Conservation (phyloP, 2,797 vertebrate species). For the Phalanger gymnotis region DNA sequence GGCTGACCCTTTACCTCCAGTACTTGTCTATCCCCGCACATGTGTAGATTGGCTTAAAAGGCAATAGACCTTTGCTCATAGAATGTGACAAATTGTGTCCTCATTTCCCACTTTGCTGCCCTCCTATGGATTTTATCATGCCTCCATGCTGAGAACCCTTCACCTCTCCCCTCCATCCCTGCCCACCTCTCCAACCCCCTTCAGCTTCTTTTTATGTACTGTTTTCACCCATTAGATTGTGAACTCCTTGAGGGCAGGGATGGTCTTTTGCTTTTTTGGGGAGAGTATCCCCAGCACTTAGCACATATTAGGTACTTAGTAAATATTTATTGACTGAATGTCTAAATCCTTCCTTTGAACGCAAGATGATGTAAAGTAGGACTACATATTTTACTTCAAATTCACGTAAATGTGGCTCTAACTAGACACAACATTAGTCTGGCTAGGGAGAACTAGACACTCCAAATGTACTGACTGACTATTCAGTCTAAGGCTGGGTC, state of each 20-base stretch:
- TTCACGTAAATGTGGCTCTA: neutral
- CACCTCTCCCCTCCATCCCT: too few relatives aligned
- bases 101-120: neutral
- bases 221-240: neutral
- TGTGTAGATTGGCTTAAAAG: neutral
- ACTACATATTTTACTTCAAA: neutral
- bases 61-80: neutral
- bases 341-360: neutral
- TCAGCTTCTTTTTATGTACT: neutral
- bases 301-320: neutral
- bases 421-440: neutral
- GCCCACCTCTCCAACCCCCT: neutral
- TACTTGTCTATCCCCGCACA: neutral
- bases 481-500: neutral
- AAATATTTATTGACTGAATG: neutral
- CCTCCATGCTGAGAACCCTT: too few relatives aligned
- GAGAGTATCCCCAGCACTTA: neutral
- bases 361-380: neutral
- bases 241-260: neutral
- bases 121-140: neutral
- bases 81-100: neutral
- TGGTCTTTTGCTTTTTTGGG: neutral
- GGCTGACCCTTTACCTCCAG: neutral
- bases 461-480: neutral
- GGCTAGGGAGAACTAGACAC: neutral